Conservation (phyloP, 2,888 invertebrate genomes). For the Pseudanteris insignis region DNA sequence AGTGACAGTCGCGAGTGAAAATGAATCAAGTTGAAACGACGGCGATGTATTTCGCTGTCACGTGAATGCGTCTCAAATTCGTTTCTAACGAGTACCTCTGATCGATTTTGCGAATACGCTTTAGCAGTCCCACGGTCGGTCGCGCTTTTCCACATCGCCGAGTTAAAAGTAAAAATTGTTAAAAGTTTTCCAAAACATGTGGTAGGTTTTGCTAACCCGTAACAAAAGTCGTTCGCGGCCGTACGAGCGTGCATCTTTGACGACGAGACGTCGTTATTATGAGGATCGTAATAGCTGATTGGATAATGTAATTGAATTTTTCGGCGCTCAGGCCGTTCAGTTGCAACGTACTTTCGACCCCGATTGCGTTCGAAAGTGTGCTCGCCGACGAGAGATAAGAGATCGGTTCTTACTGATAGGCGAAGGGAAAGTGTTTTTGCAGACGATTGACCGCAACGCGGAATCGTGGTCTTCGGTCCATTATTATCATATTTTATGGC, state of each 20-base stretch:
- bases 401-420: constrained; percentile 13
- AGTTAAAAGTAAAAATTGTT: too few species aligned
- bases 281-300: constrained; percentile 16
- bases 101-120: too few species aligned
- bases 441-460: constrained; percentile 6
- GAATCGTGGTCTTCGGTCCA: background rate
- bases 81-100: too few species aligned
- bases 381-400: constrained; percentile 24
- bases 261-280: constrained; percentile 11
- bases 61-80: too few species aligned
- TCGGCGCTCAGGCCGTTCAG: constrained; percentile 8
- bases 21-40: too few species aligned
- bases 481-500: constrained; percentile 11
- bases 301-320: constrained; percentile 32
- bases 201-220: background rate
- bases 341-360: constrained; percentile 10
- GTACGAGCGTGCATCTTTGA: constrained; percentile 4
- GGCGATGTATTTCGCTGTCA: too few species aligned
- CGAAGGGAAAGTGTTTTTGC: constrained; percentile 10
- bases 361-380: constrained; percentile 10
- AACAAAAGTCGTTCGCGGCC: constrained; percentile 1
- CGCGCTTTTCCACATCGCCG: too few species aligned
- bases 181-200: background rate
- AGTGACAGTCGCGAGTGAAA: too few species aligned
- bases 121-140: background rate